These are phyloP conservation scores for Pampus argenteus DNA, from an alignment of 2,797 vertebrate species.

Conservation along the genomic window DNA sequence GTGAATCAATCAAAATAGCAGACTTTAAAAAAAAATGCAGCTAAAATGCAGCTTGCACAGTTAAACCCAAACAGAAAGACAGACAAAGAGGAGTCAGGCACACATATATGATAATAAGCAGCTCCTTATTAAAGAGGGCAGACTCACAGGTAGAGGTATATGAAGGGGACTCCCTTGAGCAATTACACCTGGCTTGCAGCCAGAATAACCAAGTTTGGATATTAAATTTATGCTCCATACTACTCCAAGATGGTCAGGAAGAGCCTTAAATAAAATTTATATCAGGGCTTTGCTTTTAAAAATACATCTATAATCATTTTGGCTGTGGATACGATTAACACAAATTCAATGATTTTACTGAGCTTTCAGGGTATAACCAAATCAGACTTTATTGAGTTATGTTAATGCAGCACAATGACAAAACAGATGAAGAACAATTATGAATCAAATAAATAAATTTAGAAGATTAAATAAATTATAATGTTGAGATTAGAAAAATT, in stretches of 20 bases:
- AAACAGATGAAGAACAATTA: not conserved
- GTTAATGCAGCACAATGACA: too few species aligned
- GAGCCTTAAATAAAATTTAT: not conserved
- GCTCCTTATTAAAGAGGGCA: conserved; percentile 14
- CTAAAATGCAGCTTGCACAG: conserved; percentile 2
- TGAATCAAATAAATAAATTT: not conserved
- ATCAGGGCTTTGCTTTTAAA: not conserved
- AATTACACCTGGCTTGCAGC: conserved; percentile 25
- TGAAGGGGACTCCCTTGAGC: conserved; percentile 21
- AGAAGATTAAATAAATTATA: not conserved
- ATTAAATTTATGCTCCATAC: conserved; percentile 19
- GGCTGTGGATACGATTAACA: not conserved
- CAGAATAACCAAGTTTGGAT: conserved; percentile 14
- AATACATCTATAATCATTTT: not conserved
- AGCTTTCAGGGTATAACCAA: not conserved
- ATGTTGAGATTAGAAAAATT: not conserved
- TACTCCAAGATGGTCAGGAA: not conserved
- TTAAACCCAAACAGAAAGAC: conserved; percentile 16
- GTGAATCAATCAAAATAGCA: conserved; percentile 13
- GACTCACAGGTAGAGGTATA: conserved; percentile 12
- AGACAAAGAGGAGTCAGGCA: conserved; percentile 6
- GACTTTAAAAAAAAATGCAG: conserved; percentile 16
- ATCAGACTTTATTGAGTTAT: not conserved
- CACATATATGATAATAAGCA: conserved; percentile 19
- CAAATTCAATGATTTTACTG: not conserved